Evolutionary conservation across 2,797 vertebrate genomes (phyloP).

Genomic region (Amphiprion clarkii): DNA sequence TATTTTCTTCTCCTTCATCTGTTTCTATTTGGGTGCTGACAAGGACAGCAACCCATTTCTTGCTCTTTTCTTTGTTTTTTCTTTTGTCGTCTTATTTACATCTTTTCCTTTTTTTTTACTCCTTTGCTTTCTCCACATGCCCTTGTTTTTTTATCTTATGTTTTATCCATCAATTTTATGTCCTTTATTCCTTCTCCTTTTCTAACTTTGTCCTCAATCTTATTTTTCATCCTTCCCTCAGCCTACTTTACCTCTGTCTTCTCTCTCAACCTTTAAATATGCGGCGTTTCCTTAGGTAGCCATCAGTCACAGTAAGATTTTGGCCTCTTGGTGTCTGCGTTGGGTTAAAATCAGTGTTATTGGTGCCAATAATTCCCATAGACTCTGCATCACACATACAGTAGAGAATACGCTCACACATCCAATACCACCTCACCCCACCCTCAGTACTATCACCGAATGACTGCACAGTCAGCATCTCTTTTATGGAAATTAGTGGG

Average conservation of each 20-base stretch:
- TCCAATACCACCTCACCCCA: not conserved
- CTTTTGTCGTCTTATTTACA: not conserved
- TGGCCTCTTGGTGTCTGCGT: slow-evolving; percentile 84
- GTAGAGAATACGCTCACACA: not conserved
- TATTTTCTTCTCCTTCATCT: slow-evolving; percentile 23
- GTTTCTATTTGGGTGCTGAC: slow-evolving; percentile 21
- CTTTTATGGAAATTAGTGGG: slow-evolving; percentile 75
- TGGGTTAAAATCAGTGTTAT: slow-evolving; percentile 89
- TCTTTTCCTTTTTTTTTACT: not conserved
- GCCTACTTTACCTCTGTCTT: not conserved
- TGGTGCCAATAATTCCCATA: slow-evolving; percentile 66
- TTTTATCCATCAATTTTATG: not conserved
- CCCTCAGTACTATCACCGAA: slow-evolving; percentile 69
- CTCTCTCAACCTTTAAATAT: not conserved
- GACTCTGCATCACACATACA: not conserved
- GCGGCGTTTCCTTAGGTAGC: slow-evolving; percentile 88
- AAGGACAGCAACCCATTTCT: slow-evolving; percentile 1
- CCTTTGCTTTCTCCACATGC: not conserved
- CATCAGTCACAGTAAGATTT: slow-evolving; percentile 96
- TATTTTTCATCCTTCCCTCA: slow-evolving; percentile 69
- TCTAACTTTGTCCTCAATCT: slow-evolving; percentile 72
- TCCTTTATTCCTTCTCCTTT: slow-evolving; percentile 15
- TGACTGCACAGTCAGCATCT: slow-evolving; percentile 90
- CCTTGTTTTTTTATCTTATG: too few species aligned
- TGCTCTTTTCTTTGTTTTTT: not conserved